These are phyloP conservation scores for Thrips palmi DNA, from an alignment of 1,140 invertebrate species.

Conservation along the genomic window DNA sequence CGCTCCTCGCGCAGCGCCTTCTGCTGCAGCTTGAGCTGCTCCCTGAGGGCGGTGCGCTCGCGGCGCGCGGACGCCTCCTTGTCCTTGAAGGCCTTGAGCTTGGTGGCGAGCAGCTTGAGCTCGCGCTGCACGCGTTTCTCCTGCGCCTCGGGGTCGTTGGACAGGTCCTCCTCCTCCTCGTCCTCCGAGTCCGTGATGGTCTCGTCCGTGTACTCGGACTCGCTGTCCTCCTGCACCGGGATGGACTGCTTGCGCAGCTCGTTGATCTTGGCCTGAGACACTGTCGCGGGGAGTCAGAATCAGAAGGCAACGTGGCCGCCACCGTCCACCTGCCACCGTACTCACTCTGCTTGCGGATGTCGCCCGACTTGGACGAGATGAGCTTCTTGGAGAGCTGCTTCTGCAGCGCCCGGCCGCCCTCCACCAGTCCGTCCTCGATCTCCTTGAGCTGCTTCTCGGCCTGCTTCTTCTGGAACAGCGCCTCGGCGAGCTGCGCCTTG, in stretches of 20 bases:
- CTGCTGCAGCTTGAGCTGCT: slow-evolving; percentile 62
- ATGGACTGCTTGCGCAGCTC: no score
- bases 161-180: slow-evolving; percentile 18
- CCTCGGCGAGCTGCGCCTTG: slow-evolving; percentile 57
- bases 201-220: slow-evolving; percentile 13
- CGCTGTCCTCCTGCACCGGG: slow-evolving; percentile 10
- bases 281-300: no score
- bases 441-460: slow-evolving; percentile 42
- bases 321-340: no score
- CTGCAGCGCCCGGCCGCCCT: slow-evolving; percentile 12
- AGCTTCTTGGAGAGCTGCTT: slow-evolving; percentile 19
- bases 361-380: slow-evolving; percentile 10
- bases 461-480: slow-evolving; percentile 50
- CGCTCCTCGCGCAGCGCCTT: slow-evolving; percentile 37
- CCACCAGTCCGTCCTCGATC: slow-evolving; percentile 17
- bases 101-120: slow-evolving; percentile 52
- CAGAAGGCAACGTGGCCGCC: no score
- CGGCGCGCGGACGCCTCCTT: slow-evolving; percentile 58
- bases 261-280: no score
- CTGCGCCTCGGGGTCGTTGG: slow-evolving; percentile 34
- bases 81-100: slow-evolving; percentile 56
- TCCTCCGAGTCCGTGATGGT: slow-evolving; percentile 15
- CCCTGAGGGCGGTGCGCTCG: slow-evolving; percentile 55
- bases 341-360: no score
- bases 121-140: slow-evolving; percentile 45